Evolutionary conservation across 2,113 vertebrate genomes (phyloP).

Genomic region (Alexandromys fortis): DNA sequence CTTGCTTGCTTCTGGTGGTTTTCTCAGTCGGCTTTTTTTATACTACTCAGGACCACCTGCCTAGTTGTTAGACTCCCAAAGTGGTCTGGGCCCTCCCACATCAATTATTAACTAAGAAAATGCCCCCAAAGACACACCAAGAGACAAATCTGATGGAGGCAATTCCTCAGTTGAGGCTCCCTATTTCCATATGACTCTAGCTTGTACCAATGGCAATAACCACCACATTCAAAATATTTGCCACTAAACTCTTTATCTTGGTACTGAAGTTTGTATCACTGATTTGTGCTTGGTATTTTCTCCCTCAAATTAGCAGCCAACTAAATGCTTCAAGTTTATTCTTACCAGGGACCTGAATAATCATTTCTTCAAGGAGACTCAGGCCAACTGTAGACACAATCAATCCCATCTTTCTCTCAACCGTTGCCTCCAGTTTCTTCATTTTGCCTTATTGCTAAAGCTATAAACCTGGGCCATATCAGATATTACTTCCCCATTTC

Average conservation of each 20-base stretch:
- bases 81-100: background rate
- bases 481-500: background rate
- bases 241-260: background rate
- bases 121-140: background rate
- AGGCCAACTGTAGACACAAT: background rate
- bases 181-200: background rate
- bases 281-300: background rate
- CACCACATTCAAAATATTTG: background rate
- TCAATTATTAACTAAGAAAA: too few species aligned
- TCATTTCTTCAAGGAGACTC: background rate
- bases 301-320: background rate
- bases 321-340: background rate
- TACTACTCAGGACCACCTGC: background rate
- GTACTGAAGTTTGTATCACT: background rate
- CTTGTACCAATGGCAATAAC: background rate
- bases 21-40: background rate
- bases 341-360: background rate
- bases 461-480: background rate
- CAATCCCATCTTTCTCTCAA: background rate
- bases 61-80: background rate
- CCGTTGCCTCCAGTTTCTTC: background rate
- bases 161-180: background rate
- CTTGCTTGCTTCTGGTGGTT: background rate
- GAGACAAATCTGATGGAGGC: background rate
- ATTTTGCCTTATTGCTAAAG: background rate